A percentile compares a stretch with the other conserved stretches of the same genome.
These are phyloP conservation scores for Cyanocitta stelleri DNA, from an alignment of 2,113 vertebrate species.

Conservation along the genomic window DNA sequence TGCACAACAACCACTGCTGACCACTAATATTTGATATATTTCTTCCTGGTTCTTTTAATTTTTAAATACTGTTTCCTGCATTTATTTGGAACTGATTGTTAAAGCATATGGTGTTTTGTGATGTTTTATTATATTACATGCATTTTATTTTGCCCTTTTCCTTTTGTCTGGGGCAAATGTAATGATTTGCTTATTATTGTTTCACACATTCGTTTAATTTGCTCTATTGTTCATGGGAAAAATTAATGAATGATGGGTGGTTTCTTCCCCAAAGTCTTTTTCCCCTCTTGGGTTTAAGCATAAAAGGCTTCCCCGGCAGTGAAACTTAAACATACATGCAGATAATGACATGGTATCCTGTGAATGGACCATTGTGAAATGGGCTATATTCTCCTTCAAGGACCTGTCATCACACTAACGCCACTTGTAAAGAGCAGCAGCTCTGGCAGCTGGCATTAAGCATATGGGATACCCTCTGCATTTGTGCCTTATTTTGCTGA, in stretches of 20 bases:
- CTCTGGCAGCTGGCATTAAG: neutral
- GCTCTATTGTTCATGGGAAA: neutral
- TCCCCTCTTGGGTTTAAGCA: neutral
- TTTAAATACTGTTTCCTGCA: neutral
- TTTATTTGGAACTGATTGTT: neutral
- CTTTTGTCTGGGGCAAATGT: neutral
- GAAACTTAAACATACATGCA: neutral
- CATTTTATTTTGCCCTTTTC: neutral
- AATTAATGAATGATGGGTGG: neutral
- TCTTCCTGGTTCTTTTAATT: neutral
- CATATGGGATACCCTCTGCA: neutral
- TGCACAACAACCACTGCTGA: neutral
- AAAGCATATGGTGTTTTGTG: neutral
- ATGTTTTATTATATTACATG: neutral
- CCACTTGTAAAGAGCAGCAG: neutral
- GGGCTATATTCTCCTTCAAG: neutral
- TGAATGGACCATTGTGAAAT: neutral
- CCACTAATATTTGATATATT: neutral
- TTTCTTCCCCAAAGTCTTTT: neutral
- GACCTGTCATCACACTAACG: neutral
- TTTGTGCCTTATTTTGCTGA: neutral
- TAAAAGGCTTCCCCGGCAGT: neutral
- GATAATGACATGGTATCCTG: neutral
- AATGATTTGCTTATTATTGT: neutral
- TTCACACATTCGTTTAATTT: slow-evolving; percentile 38